Conservation (phyloP, 2,797 vertebrate species). For the Ptychadena robeensis region DNA sequence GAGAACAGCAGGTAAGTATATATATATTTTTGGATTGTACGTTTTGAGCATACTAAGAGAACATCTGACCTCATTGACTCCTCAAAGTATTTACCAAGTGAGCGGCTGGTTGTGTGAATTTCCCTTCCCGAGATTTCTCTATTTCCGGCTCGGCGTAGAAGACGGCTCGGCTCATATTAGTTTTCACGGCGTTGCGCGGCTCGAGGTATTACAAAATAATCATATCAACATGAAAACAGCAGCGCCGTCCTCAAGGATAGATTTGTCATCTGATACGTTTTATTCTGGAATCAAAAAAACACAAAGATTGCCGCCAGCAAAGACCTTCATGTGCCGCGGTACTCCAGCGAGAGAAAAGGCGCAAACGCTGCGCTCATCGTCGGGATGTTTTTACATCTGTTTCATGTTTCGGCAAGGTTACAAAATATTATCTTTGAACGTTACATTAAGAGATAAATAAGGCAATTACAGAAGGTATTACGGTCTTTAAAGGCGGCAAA, state of each 20-base stretch:
- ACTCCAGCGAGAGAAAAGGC: not conserved
- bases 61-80: too few species aligned
- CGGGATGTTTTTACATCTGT: not conserved
- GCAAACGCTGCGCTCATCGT: not conserved
- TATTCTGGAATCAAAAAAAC: conserved; percentile 48
- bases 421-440: not conserved
- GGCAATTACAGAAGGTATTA: not conserved
- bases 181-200: not conserved
- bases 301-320: conserved; percentile 38
- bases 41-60: too few species aligned
- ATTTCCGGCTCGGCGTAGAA: too few species aligned
- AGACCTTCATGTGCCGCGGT: not conserved
- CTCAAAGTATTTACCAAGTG: too few species aligned
- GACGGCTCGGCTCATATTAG: not conserved
- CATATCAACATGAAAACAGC: conserved; percentile 30
- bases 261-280: conserved; percentile 42
- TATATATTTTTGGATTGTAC: too few species aligned
- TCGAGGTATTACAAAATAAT: conserved; percentile 6
- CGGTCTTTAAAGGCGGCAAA: not conserved
- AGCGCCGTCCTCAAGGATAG: conserved; percentile 35
- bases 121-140: not conserved
- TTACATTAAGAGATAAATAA: too few species aligned
- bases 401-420: not conserved
- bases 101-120: too few species aligned
- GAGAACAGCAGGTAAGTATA: too few species aligned